A percentile compares a stretch with the other conserved stretches of the same genome.
These are phyloP conservation scores for Ranitomeya imitator DNA, from an alignment of 2,113 vertebrate species.

Conservation along the genomic window DNA sequence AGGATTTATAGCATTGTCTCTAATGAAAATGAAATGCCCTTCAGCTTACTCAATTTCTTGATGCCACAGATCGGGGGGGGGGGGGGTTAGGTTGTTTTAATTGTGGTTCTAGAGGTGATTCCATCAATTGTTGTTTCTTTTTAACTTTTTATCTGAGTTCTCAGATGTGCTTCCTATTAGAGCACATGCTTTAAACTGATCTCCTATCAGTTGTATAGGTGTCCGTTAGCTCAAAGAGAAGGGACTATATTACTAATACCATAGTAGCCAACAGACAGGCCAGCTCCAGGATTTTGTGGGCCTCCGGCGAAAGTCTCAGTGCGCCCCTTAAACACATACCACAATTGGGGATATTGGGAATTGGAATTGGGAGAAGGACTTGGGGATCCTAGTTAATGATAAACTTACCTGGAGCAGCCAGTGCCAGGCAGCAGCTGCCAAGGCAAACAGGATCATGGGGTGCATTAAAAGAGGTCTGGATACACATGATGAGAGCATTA, in stretches of 20 bases:
- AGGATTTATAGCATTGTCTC: neutral
- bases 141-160: neutral
- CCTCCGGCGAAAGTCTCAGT: no score
- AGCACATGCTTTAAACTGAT: neutral
- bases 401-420: no score
- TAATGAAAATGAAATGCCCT: neutral
- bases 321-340: no score
- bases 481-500: no score
- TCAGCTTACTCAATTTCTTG: neutral
- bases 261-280: no score
- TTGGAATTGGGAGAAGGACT: no score
- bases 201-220: neutral
- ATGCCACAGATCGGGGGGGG: neutral
- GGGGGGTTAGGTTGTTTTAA: neutral
- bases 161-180: neutral
- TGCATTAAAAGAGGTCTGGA: no score
- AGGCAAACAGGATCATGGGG: no score
- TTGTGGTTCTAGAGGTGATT: neutral
- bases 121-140: neutral
- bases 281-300: no score
- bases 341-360: no score
- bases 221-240: neutral
- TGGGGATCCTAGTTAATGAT: no score
- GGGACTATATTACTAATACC: neutral
- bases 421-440: no score